Evolutionary conservation across 2,113 vertebrate species (phyloP), one percentile per base, ranked within the genome.

Genomic region (Nibea albiflora): DNA sequence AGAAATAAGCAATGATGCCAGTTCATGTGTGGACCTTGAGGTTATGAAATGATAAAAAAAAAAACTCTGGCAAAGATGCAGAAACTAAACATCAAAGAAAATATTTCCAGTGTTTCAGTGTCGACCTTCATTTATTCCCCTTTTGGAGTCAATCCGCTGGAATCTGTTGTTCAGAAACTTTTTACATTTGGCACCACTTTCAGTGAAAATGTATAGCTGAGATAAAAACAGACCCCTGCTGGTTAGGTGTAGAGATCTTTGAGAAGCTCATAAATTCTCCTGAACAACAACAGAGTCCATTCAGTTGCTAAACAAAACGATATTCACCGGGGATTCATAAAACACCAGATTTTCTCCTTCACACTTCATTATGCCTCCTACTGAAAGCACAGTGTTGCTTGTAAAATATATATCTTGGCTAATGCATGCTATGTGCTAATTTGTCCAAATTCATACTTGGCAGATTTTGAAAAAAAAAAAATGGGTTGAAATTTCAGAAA

Each of bases 301-400:
- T 87, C 62, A 84, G 49, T 78, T 9, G 35, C 28, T 22, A 66
- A 89, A 87, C 58, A 79, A 79, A 84, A 76, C 35, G 42, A 80
- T 60, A 81, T 83, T 68, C 80, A 80, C 70, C 4, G 19, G 78
- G 71, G 79, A 84, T 76, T 83, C 20, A 35, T 89, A 67, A 86
- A 90, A 84, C 83, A 81, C 84, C 85, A 88, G 86, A 90, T 90
- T 92, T 90, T 85, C 78, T 82, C 81, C 50, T 90, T 92, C 88
- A 90, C 90, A 86, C 87, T 73, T 85, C 73, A 70, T 81, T 87
- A 83, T 76, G 63, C 89, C 86, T 80, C 86, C 86, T 47, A 85
- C 90, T 81, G 78, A 87, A 89, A 83, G 66, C 73, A 80, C 76
- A 72, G 73, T n/a, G 56, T 46, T 78, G 81, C 88, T 78, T 85